Evolutionary conservation across 2,113 vertebrate species (phyloP).

Genomic region (Gambusia affinis): DNA sequence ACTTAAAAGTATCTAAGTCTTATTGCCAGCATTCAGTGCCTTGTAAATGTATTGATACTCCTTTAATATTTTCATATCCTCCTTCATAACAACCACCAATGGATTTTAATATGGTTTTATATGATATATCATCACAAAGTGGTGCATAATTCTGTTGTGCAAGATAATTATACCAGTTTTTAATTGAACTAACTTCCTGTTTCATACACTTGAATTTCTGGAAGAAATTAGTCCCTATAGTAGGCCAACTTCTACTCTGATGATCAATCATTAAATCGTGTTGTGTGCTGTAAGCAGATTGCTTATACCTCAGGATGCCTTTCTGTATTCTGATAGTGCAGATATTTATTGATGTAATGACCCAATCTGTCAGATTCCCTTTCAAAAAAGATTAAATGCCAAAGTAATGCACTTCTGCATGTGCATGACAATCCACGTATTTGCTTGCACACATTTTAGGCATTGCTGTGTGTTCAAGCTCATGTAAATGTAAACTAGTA

Average conservation of each 20-base stretch:
- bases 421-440: not conserved
- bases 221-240: not conserved
- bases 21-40: no score
- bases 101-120: no score
- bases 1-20: no score
- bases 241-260: not conserved
- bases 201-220: no score
- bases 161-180: no score
- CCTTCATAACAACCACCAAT: no score
- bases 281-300: not conserved
- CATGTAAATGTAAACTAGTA: slow-evolving; percentile 1
- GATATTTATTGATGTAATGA: not conserved
- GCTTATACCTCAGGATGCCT: not conserved
- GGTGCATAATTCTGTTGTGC: no score
- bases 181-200: no score
- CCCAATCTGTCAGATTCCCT: not conserved
- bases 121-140: no score
- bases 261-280: not conserved
- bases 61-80: no score
- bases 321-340: not conserved
- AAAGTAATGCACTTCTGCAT: not conserved
- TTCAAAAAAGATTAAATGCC: not conserved
- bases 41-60: no score
- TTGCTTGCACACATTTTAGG: not conserved
- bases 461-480: not conserved